These are phyloP conservation scores for Mechanitis messenoides DNA, from an alignment of 2,888 invertebrate genomes.

Conservation along the genomic window DNA sequence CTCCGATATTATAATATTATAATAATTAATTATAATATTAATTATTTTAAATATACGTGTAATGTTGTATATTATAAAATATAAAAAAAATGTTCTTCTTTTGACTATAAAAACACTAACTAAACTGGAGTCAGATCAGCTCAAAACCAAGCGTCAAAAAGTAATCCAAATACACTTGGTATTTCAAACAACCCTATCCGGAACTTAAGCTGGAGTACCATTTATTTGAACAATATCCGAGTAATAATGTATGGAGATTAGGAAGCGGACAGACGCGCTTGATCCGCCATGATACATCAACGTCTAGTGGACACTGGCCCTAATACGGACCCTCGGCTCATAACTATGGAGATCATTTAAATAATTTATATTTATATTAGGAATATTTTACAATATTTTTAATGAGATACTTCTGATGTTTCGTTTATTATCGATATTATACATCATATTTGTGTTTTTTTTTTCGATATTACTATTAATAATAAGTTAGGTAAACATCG, in stretches of 20 bases:
- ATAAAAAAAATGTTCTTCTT: too few species aligned
- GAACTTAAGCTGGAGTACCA: constrained; percentile 69
- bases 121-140: too few species aligned
- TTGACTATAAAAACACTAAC: too few species aligned
- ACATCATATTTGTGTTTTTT: not conserved
- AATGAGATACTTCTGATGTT: not conserved
- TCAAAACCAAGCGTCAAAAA: too few species aligned
- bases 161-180: not conserved
- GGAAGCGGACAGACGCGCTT: constrained; percentile 72
- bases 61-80: not conserved
- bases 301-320: constrained; percentile 69
- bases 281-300: constrained; percentile 77
- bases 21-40: too few species aligned
- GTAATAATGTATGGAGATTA: constrained; percentile 74
- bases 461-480: too few species aligned
- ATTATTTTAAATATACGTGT: not conserved
- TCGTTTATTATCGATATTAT: not conserved
- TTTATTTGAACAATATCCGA: constrained; percentile 72
- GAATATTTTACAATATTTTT: not conserved
- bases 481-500: too few species aligned
- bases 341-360: constrained; percentile 33
- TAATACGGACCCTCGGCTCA: constrained; percentile 32
- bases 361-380: not conserved
- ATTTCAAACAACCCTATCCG: constrained; percentile 35
- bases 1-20: too few species aligned